Base-by-base conservation (phyloP, 2,797 vertebrate species). In the Austrolebias charrua region DNA sequence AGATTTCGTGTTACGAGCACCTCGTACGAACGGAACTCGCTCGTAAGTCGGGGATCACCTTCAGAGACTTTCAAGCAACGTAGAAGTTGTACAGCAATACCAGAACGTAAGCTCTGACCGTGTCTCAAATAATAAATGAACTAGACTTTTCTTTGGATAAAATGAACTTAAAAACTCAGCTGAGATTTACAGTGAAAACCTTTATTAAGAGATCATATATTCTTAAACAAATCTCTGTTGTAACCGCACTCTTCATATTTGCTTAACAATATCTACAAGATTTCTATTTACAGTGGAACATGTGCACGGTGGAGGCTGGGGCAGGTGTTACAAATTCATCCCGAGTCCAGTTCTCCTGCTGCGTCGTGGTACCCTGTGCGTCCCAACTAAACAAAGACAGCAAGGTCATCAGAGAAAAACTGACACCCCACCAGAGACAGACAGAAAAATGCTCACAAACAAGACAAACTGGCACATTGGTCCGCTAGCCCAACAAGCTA, bases 191-290 rank as follows among this genome's bases (percentile, higher is more conserved):
- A 87, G 84, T 92, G 89, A 92, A 92, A 91, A 91, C 69, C 85
- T 92, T 91, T 90, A 91, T 90, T 90, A 84, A 88, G 76, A 87
- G 73, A 86, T 86, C 55, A 86, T 89, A 85, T 87, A 82, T 76
- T 84, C 50, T 78, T 79, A 75, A 86, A 86, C 70, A 82, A 88
- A 86, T 75, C 43, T 84, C 66, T 78, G 59, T 75, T 78, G 19
- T 48, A 73, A 67, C 44, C 53, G 69, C 59, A 55, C 53, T 59
- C 45, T 75, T 66, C 55, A 68, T 70, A 58, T 67, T 64, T 80
- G 47, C 69, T 87, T 78, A 83, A 74, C 68, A 76, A 74, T 85
- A 89, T 84, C 75, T 88, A 83, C 86, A 84, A 69, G 69, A 69
- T 81, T 79, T 82, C 19, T 89, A 87, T 90, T 89, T 90, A 89